Base-by-base conservation (phyloP, 2,797 vertebrate species). In the Chaenodraco wilsoni region DNA sequence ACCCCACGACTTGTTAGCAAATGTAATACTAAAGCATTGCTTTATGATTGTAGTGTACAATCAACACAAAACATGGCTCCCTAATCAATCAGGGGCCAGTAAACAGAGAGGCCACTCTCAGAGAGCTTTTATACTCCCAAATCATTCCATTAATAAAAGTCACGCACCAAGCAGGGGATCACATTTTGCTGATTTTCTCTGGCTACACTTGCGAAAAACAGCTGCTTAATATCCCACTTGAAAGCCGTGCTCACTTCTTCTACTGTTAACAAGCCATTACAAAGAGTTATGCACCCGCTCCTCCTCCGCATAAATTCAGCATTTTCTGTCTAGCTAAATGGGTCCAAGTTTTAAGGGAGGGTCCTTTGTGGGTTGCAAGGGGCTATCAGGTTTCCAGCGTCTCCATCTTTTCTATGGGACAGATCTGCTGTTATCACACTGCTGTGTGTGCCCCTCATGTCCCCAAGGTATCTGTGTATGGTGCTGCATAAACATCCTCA, bases 261-360 rank as follows among this genome's bases (percentile, higher is more conserved):
- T 74, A 84, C 95, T 96, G 96, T 97, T 97, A 97, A 96, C 95
- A 96, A 96, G 95, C 95, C 94, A 96, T 98, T 97, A 96, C 92
- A 92, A 89, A 96, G 96, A 98, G 89, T 96, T 96, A 98, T 96
- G 92, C 41, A 1, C 31, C 61, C 79, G 78, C 87, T 94, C 90
- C 91, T 93, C 91, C 87, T 91, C 87, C 91, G 90, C 92, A 94
- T 96, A 95, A 96, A 96, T 95, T 94, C 91, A 85, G 74, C 78
- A 67, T 90, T 90, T 90, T 88, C 80, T 70, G 87, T 95, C 92
- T 86, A 83, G 92, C 90, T 87, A 87, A 96, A 95, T 74, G 84
- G 83, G 86, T 88, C 88, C 86, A 93, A 95, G 92, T 96, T 95
- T 95, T 85, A 90, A 91, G 93, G 93, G 60, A 92, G 89, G 82